These are phyloP conservation scores for Spicauda simplicius DNA, from an alignment of 2,888 invertebrate genomes.

Conservation along the genomic window DNA sequence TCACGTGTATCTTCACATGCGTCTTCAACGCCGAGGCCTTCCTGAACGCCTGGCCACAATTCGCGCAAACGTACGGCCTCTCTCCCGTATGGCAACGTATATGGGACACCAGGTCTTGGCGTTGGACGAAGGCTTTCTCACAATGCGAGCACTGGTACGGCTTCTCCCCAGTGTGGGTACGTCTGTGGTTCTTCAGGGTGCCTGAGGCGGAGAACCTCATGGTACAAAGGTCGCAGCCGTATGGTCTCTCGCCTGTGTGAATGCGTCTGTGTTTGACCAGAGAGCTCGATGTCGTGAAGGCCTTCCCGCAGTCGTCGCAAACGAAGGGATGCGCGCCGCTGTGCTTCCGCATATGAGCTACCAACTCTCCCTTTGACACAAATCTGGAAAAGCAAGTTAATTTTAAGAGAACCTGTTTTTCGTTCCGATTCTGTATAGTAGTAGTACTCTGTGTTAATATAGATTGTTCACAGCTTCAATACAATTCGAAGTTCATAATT, in stretches of 20 bases:
- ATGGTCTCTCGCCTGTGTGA: slow-evolving; percentile 86
- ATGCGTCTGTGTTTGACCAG: slow-evolving; percentile 84
- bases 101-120: slow-evolving; percentile 84
- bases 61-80: slow-evolving; percentile 71
- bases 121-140: slow-evolving; percentile 83
- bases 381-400: slow-evolving; percentile 57
- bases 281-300: slow-evolving; percentile 86
- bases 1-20: slow-evolving; percentile 75
- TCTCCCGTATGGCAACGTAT: slow-evolving; percentile 84
- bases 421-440: too few relatives aligned
- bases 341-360: slow-evolving; percentile 83
- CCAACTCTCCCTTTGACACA: slow-evolving; percentile 81
- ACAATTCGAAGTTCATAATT: too few relatives aligned
- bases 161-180: slow-evolving; percentile 86
- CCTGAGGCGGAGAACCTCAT: slow-evolving; percentile 84
- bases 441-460: too few relatives aligned
- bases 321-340: slow-evolving; percentile 86
- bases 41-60: slow-evolving; percentile 81
- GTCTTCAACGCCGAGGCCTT: slow-evolving; percentile 79
- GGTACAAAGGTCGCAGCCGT: slow-evolving; percentile 84
- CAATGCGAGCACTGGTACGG: slow-evolving; percentile 84
- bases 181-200: slow-evolving; percentile 83
- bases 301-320: slow-evolving; percentile 81
- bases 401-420: too few relatives aligned
- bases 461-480: too few relatives aligned